phyloP scores from a whole-genome alignment of 2,113 vertebrate species.

The Hemibagrus wyckioides region DNA sequence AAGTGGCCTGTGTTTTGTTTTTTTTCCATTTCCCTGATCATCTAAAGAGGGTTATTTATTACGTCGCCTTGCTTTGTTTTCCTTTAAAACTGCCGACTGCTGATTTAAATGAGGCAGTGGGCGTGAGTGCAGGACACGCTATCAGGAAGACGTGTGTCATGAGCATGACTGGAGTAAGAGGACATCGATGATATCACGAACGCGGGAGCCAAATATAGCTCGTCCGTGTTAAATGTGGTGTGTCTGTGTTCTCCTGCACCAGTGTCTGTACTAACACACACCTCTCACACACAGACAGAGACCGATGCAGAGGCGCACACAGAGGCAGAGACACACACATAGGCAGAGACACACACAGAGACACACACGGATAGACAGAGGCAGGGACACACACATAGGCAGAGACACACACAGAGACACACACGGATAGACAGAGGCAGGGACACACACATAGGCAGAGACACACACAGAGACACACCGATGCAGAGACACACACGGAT shows the following conservation, averaged over 20 bases:
- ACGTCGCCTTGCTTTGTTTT: constrained; percentile 12
- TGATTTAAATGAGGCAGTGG: constrained; percentile 45
- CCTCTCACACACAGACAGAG: not conserved
- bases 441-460: too few species aligned
- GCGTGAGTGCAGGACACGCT: not conserved
- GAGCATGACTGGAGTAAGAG: constrained; percentile 23
- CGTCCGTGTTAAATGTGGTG: constrained; percentile 24
- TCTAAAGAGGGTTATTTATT: constrained; percentile 7
- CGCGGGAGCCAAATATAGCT: not conserved
- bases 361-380: too few species aligned
- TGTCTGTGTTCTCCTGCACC: constrained; percentile 11
- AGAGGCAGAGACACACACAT: too few species aligned
- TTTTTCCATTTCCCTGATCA: constrained; percentile 39
- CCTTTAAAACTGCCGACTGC: constrained; percentile 17
- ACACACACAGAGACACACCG: too few species aligned
- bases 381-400: too few species aligned
- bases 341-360: too few species aligned
- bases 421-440: too few species aligned
- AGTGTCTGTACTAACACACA: not conserved
- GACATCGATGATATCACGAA: constrained; percentile 30
- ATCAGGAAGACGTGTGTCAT: constrained; percentile 43
- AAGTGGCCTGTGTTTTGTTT: constrained; percentile 28
- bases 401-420: too few species aligned
- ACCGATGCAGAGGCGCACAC: too few species aligned
- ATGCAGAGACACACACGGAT: too few species aligned